phyloP scores from a whole-genome alignment of 2,888 invertebrate genomes.

The Agonum fuliginosum region DNA sequence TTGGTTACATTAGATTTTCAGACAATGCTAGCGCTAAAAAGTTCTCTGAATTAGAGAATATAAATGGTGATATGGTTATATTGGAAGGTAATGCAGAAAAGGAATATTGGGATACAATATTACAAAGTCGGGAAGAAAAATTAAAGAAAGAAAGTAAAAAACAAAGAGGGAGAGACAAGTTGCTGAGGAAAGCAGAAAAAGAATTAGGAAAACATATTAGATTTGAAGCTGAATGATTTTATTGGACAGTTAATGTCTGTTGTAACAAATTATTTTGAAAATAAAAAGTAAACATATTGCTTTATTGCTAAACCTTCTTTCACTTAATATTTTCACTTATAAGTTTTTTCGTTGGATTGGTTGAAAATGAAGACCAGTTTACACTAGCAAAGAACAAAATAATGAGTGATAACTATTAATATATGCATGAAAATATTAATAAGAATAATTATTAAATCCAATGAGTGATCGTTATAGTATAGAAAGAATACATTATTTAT shows the following conservation, averaged over 20 bases:
- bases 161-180: constrained; percentile 77
- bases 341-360: too few relatives aligned
- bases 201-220: constrained; percentile 83
- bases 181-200: constrained; percentile 79
- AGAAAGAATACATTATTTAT: too few relatives aligned
- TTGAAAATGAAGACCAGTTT: too few relatives aligned
- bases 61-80: constrained; percentile 72
- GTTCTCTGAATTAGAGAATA: constrained; percentile 71
- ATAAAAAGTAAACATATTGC: too few relatives aligned
- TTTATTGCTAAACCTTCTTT: too few relatives aligned
- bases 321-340: too few relatives aligned
- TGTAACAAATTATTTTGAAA: too few relatives aligned
- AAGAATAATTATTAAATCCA: too few relatives aligned
- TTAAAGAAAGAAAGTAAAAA: constrained; percentile 73
- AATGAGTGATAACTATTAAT: too few relatives aligned
- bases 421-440: too few relatives aligned
- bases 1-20: constrained; percentile 81
- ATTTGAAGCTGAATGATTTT: constrained; percentile 73
- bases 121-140: constrained; percentile 77
- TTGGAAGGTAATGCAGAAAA: constrained; percentile 81
- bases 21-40: constrained; percentile 73
- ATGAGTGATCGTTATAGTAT: too few relatives aligned
- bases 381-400: too few relatives aligned
- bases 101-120: constrained; percentile 87
- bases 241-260: neutral